Evolutionary conservation across 2,888 invertebrate genomes (phyloP).

Genomic region (Eilema griseolum): DNA sequence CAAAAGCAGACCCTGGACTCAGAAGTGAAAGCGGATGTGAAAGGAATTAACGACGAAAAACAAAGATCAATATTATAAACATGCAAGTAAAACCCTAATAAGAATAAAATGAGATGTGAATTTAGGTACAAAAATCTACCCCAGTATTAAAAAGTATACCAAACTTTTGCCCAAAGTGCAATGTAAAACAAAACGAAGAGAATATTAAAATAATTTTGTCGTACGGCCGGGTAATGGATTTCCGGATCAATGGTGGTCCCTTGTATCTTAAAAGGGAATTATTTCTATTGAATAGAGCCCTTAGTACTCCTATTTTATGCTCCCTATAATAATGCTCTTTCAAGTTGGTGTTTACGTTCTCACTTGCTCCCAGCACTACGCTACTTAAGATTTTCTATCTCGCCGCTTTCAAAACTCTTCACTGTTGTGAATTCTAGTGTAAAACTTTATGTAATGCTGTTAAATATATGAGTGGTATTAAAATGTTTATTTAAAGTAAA

Average conservation of each 20-base stretch:
- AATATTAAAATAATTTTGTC: conserved; percentile 58
- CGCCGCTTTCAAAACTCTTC: conserved; percentile 47
- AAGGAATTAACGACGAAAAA: too few relatives aligned
- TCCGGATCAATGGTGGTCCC: conserved; percentile 62
- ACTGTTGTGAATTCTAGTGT: conserved; percentile 42
- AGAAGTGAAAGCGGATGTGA: too few relatives aligned
- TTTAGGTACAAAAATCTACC: background rate
- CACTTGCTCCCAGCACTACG: conserved; percentile 27
- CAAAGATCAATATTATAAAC: background rate
- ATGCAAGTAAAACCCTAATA: too few relatives aligned
- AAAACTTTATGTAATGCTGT: conserved; percentile 23
- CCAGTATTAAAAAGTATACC: conserved; percentile 14
- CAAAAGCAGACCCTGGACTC: too few relatives aligned
- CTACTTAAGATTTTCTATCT: conserved; percentile 53
- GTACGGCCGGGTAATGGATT: conserved; percentile 60
- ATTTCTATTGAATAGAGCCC: conserved; percentile 32
- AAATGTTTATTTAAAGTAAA: conserved; percentile 15
- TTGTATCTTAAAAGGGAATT: conserved; percentile 55
- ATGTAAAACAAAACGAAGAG: conserved; percentile 54
- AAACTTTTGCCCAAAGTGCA: conserved; percentile 32
- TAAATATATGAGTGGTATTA: conserved; percentile 18
- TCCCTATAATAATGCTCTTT: conserved; percentile 31
- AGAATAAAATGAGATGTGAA: too few relatives aligned
- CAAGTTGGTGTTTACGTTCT: conserved; percentile 48
- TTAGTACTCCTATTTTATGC: conserved; percentile 17